Percentiles rank a stretch among this genome's conserved stretches.
phyloP scores from a whole-genome alignment of 2,888 invertebrate genomes.

The Erebia palarica region DNA sequence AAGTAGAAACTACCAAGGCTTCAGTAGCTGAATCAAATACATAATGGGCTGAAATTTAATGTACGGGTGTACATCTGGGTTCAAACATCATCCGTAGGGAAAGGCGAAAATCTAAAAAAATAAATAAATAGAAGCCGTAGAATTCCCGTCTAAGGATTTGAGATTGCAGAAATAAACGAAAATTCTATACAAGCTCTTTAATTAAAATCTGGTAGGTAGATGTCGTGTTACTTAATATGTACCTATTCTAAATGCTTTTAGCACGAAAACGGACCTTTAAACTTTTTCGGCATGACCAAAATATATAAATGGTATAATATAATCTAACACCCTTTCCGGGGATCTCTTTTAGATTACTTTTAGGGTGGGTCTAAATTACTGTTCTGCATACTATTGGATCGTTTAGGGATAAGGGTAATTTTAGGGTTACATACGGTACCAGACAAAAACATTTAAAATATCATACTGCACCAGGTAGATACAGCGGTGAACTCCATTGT shows the following conservation, averaged over 20 bases:
- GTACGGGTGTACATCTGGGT: too few species aligned
- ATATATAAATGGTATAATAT: constrained; percentile 12
- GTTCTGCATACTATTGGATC: neutral
- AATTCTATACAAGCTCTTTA: neutral
- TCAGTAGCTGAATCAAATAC: too few species aligned
- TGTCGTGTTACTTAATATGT: neutral
- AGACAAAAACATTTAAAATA: too few species aligned
- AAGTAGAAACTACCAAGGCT: too few species aligned
- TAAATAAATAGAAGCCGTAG: neutral
- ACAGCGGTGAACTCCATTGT: too few species aligned
- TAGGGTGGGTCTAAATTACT: neutral
- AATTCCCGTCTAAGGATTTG: neutral
- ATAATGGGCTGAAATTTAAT: too few species aligned
- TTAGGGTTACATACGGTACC: too few species aligned
- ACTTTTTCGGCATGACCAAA: constrained; percentile 7
- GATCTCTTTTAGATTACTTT: constrained; percentile 24
- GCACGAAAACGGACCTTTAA: neutral
- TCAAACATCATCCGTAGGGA: too few species aligned
- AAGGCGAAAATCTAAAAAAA: neutral
- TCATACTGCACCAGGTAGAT: too few species aligned
- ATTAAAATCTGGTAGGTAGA: neutral
- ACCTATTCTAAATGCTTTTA: constrained; percentile 12
- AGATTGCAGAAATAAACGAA: neutral
- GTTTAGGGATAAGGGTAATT: too few species aligned
- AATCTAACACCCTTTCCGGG: constrained; percentile 35